Base-by-base conservation (phyloP, 2,113 vertebrate genomes). In the Paramisgurnus dabryanus region DNA sequence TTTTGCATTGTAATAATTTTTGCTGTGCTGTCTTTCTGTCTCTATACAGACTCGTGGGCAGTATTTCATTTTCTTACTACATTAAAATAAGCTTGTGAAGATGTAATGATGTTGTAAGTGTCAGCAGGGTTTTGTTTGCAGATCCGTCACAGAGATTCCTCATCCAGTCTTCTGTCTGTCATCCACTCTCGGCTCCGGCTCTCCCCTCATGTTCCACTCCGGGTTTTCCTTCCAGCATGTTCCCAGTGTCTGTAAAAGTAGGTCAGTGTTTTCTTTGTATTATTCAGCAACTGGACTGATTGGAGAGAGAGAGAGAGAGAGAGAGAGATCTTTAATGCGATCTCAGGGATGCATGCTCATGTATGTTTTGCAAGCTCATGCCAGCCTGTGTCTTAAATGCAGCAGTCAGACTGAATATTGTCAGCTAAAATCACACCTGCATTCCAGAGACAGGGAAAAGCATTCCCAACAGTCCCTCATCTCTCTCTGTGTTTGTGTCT, bases 181-280 rank as follows among this genome's bases (percentile, higher is more conserved):
- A 47, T 8, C 45, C 7, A 7, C 45, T 47, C 45, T 47, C 7
- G 45, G 2, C 45, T 47, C 45, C 45, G 3, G 4, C 2, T 68
- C 77, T 2, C 40, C n/a, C 49, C 12, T 15, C 0, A 6, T 0
- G 11, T 5, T 93, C 94, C 92, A 87, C 85, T 94, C 93, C 95
- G 86, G 86, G 86, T 94, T 94, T 95, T 95, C 82, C 84, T 88
- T 92, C 85, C 83, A 90, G 92, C 94, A 90, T 94, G 93, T 94
- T 91, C 92, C 93, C 92, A 89, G 87, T 91, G 86, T 22, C 22
- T 87, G 88, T 90, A 89, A 95, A 96, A 99, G 92, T 98, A 96
- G 97, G 97, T 98, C 97, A 97, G 82, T 92, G 93, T 95, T 96
- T 95, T 95, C 94, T 95, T 96, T 95, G 93, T 95, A 89, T 95